Conservation (phyloP, 2,888 invertebrate genomes). For the Drosophila borborema region DNA sequence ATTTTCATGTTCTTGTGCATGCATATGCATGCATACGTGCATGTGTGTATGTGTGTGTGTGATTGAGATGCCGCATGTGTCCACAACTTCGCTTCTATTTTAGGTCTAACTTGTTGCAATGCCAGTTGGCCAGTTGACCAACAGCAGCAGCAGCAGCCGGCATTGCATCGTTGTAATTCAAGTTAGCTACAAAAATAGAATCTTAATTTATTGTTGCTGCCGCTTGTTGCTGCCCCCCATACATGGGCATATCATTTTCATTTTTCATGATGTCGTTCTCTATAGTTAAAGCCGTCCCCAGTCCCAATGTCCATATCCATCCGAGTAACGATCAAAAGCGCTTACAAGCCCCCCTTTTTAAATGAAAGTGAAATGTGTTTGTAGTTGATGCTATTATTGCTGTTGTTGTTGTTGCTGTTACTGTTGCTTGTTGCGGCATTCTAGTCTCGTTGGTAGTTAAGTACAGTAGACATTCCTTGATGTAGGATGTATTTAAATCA, state of each 20-base stretch:
- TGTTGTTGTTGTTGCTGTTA: constrained; percentile 17
- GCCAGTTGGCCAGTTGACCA: constrained; percentile 46
- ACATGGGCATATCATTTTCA: constrained; percentile 78
- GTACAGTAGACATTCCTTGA: constrained; percentile 31
- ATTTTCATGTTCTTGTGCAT: constrained; percentile 71
- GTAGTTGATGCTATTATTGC: constrained; percentile 1
- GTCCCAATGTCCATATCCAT: constrained; percentile 7
- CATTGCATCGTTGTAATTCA: constrained; percentile 62
- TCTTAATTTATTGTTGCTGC: constrained; percentile 77
- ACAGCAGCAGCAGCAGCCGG: constrained; percentile 9
- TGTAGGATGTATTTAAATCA: neutral
- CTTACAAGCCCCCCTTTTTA: constrained; percentile 51
- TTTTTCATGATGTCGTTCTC: constrained; percentile 61
- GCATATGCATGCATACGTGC: constrained; percentile 6
- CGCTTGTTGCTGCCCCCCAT: constrained; percentile 62
- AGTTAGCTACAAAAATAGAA: constrained; percentile 80
- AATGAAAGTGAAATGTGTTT: constrained; percentile 74
- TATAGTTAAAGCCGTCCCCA: constrained; percentile 27
- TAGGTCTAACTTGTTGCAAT: constrained; percentile 77
- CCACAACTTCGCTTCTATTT: constrained; percentile 66
- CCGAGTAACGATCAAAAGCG: constrained; percentile 29
- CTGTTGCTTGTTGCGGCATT: constrained; percentile 43
- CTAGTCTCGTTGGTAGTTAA: constrained; percentile 29
- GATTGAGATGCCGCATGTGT: constrained; percentile 32
- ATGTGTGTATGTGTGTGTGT: constrained; percentile 19